These are phyloP conservation scores for Urosaurus nigricauda DNA, from an alignment of 2,797 vertebrate genomes.

Conservation along the genomic window DNA sequence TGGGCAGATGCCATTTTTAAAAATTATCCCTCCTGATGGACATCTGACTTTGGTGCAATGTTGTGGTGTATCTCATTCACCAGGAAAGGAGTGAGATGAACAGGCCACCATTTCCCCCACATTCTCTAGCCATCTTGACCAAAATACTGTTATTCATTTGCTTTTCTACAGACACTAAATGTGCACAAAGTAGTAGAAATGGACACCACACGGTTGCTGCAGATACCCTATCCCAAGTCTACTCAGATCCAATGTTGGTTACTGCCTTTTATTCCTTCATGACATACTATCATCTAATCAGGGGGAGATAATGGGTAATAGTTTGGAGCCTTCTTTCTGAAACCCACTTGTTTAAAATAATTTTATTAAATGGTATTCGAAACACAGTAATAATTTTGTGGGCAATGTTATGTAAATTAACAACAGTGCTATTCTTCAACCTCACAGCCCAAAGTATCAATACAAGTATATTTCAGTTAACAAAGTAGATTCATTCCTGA, in stretches of 20 bases:
- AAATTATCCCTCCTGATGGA: not conserved
- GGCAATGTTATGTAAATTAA: not conserved
- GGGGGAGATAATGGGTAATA: not conserved
- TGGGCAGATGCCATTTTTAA: not conserved
- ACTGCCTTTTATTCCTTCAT: not conserved
- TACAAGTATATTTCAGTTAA: too few species aligned
- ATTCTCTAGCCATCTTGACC: not conserved
- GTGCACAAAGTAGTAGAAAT: not conserved
- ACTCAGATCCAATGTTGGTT: not conserved
- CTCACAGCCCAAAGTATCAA: too few species aligned
- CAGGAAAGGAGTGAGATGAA: not conserved
- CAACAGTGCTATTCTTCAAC: not conserved
- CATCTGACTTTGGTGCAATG: not conserved
- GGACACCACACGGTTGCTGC: not conserved
- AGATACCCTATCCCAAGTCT: not conserved
- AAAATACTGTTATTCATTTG: not conserved
- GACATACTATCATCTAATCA: not conserved
- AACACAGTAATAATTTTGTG: not conserved
- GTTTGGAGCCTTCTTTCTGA: too few species aligned
- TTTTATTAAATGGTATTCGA: conserved; percentile 26
- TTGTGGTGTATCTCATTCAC: not conserved
- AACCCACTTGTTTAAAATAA: not conserved
- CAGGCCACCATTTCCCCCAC: too few species aligned
- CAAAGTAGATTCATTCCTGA: too few species aligned
- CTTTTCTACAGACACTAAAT: not conserved